Evolutionary conservation across 2,797 vertebrate species (phyloP).

Genomic region (Chaunax sp.): DNA sequence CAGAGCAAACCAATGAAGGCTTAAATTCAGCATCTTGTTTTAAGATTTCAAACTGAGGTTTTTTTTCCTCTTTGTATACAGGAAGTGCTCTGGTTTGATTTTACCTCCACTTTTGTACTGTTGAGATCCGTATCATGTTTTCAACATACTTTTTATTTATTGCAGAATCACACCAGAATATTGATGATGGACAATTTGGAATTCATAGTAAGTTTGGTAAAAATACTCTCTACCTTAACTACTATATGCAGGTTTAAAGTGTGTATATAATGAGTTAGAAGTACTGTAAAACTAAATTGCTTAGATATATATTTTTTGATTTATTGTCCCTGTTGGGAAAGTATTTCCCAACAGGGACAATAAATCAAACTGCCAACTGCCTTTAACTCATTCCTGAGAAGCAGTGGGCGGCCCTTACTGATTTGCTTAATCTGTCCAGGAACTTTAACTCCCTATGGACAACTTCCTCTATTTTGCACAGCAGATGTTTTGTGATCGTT

Average conservation of each 20-base stretch:
- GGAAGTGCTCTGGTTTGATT: slow-evolving; percentile 43
- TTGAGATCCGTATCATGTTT: not conserved
- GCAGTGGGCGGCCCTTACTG: not conserved
- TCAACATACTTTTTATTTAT: slow-evolving; percentile 55
- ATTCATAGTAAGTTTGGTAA: slow-evolving; percentile 88
- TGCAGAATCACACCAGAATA: slow-evolving; percentile 84
- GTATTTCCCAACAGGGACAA: no score
- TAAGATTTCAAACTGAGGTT: not conserved
- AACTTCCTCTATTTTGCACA: slow-evolving; percentile 11
- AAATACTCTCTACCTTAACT: not conserved
- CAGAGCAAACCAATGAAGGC: slow-evolving; percentile 5
- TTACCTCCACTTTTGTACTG: slow-evolving; percentile 20
- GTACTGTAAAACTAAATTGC: not conserved
- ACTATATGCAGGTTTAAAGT: not conserved
- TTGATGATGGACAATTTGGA: slow-evolving; percentile 93
- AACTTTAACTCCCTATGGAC: not conserved
- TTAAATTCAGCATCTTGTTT: slow-evolving; percentile 4
- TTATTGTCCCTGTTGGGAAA: no score
- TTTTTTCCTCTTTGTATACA: not conserved
- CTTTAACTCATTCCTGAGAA: no score
- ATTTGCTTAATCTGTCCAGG: not conserved
- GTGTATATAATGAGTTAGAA: not conserved
- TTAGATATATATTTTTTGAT: not conserved
- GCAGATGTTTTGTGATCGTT: slow-evolving; percentile 1
- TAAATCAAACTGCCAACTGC: no score